A percentile compares a stretch with the other conserved stretches of the same genome.
These are phyloP conservation scores for Crocodylus rhombifer DNA, from an alignment of 2,797 vertebrate species.

Conservation along the genomic window DNA sequence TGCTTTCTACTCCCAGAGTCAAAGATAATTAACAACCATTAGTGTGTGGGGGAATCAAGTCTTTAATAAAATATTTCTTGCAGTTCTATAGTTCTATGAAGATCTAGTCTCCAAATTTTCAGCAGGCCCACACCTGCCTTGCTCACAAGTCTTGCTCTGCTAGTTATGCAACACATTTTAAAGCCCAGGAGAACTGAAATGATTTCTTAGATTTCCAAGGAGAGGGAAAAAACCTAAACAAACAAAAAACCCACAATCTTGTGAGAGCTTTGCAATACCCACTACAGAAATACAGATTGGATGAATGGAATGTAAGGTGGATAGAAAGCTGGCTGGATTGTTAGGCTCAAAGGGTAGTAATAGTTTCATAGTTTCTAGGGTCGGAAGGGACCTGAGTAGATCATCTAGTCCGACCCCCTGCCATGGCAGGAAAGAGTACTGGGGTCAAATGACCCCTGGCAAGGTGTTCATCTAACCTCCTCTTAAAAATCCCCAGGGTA, in stretches of 20 bases:
- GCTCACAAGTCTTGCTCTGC: not conserved
- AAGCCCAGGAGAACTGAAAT: not conserved
- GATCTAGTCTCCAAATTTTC: not conserved
- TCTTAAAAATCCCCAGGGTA: too few species aligned
- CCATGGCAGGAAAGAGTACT: too few species aligned
- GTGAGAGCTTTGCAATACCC: not conserved
- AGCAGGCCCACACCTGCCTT: not conserved
- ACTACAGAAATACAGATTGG: too few species aligned
- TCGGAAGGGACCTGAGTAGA: too few species aligned
- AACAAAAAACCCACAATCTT: constrained; percentile 43
- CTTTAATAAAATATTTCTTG: not conserved
- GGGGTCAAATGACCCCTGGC: too few species aligned
- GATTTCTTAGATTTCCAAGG: not conserved
- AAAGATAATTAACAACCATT: not conserved
- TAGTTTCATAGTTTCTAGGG: too few species aligned
- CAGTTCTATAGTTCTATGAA: not conserved
- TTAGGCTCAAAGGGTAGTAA: too few species aligned
- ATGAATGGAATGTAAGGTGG: too few species aligned
- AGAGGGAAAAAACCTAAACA: not conserved
- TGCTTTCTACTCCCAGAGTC: not conserved
- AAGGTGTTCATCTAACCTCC: too few species aligned
- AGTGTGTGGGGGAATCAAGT: not conserved
- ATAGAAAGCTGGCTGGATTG: too few species aligned
- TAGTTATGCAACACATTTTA: not conserved
- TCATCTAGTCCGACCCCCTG: too few species aligned